Conservation (phyloP, 2,797 vertebrate genomes). For the Mormyrus proboscirostris region DNA sequence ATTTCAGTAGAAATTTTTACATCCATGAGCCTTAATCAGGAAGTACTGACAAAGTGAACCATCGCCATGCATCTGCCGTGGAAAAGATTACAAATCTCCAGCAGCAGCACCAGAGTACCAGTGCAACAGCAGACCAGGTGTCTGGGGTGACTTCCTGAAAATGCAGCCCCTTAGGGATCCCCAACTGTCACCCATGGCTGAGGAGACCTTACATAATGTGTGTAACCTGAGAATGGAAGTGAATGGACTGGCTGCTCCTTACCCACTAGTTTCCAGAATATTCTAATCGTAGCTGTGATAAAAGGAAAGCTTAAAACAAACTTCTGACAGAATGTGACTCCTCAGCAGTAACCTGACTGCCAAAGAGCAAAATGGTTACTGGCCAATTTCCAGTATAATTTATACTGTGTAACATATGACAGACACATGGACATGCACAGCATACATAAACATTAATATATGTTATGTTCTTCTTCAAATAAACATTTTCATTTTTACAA, state of each 20-base stretch:
- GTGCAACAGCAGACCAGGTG: neutral
- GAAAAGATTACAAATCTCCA: neutral
- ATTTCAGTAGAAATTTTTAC: neutral
- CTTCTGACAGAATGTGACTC: neutral
- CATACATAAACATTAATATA: neutral
- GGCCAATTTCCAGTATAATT: neutral
- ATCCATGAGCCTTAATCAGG: neutral
- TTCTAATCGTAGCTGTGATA: neutral
- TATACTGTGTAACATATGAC: neutral
- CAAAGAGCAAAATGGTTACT: neutral
- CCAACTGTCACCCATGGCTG: neutral
- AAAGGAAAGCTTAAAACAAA: neutral
- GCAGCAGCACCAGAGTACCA: neutral
- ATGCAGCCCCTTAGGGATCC: neutral
- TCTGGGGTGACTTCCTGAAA: neutral
- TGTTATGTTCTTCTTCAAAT: neutral
- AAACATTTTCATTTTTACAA: neutral
- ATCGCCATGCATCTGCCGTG: neutral
- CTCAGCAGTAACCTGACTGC: neutral
- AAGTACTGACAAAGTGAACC: neutral
- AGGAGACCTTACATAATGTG: neutral
- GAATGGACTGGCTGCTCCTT: neutral
- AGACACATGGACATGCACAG: neutral
- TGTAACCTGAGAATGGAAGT: constrained; percentile 9
- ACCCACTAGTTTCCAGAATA: neutral